Conservation (phyloP, 2,888 invertebrate species). For the Argyresthia goedartella region DNA sequence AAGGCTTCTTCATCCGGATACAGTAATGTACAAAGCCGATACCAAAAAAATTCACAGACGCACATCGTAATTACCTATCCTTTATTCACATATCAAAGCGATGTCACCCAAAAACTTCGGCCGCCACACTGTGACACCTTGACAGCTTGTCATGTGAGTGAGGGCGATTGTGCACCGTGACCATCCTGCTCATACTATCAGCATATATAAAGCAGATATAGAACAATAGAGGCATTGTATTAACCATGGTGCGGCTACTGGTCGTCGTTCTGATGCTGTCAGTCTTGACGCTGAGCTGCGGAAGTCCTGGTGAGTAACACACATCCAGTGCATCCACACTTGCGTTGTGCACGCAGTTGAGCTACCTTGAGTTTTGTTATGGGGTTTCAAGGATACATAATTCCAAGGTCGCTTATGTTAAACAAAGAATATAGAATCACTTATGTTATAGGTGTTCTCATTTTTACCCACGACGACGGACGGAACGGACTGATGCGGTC, state of each 20-base stretch:
- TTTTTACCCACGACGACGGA: too few relatives aligned
- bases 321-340: background rate
- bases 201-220: conserved; percentile 1
- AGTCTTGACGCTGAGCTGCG: conserved; percentile 9
- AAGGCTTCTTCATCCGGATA: too few relatives aligned
- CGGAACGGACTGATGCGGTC: too few relatives aligned
- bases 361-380: too few relatives aligned
- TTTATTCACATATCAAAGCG: too few relatives aligned
- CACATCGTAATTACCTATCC: too few relatives aligned
- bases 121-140: background rate
- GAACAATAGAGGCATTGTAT: background rate
- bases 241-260: conserved; percentile 12
- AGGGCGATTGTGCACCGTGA: conserved; percentile 8
- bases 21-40: too few relatives aligned
- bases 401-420: too few relatives aligned
- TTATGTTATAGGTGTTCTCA: too few relatives aligned
- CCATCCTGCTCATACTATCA: conserved; percentile 7
- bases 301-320: conserved; percentile 17
- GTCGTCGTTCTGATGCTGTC: conserved; percentile 7
- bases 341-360: background rate
- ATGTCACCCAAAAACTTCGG: background rate
- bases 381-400: too few relatives aligned
- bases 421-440: too few relatives aligned
- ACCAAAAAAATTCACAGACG: too few relatives aligned
- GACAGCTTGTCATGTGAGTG: background rate